These are phyloP conservation scores for Pachymerium ferrugineum DNA, from an alignment of 2,888 invertebrate species.

Conservation along the genomic window DNA sequence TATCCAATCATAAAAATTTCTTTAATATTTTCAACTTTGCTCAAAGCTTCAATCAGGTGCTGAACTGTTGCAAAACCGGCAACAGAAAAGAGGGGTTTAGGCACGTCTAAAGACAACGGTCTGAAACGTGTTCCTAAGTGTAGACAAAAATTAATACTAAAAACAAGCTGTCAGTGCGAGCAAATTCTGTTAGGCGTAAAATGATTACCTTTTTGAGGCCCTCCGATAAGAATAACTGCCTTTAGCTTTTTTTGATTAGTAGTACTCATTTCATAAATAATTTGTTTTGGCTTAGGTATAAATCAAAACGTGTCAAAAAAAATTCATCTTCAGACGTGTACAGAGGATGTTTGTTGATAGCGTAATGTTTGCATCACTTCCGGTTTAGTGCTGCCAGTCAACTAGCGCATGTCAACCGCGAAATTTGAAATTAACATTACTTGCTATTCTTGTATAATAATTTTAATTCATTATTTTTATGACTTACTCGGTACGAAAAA, in stretches of 20 bases:
- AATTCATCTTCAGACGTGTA: no score
- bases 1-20: slow-evolving; percentile 94
- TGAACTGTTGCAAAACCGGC: slow-evolving; percentile 94
- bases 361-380: background rate
- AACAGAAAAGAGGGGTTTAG: slow-evolving; percentile 95
- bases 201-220: slow-evolving; percentile 52
- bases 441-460: no score
- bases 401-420: no score
- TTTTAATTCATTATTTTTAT: no score
- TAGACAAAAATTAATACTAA: no score
- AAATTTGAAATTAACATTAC: no score
- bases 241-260: slow-evolving; percentile 44
- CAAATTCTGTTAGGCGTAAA: no score
- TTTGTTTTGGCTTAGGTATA: background rate
- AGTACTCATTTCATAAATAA: background rate
- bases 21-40: slow-evolving; percentile 60
- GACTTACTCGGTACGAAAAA: no score
- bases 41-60: slow-evolving; percentile 93
- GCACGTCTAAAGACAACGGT: slow-evolving; percentile 91
- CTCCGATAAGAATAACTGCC: slow-evolving; percentile 52
- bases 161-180: no score
- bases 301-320: background rate
- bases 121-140: slow-evolving; percentile 94
- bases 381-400: background rate
- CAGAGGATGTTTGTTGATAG: no score